These are phyloP conservation scores for Tiphia femorata DNA, from an alignment of 2,888 invertebrate genomes.

Conservation along the genomic window DNA sequence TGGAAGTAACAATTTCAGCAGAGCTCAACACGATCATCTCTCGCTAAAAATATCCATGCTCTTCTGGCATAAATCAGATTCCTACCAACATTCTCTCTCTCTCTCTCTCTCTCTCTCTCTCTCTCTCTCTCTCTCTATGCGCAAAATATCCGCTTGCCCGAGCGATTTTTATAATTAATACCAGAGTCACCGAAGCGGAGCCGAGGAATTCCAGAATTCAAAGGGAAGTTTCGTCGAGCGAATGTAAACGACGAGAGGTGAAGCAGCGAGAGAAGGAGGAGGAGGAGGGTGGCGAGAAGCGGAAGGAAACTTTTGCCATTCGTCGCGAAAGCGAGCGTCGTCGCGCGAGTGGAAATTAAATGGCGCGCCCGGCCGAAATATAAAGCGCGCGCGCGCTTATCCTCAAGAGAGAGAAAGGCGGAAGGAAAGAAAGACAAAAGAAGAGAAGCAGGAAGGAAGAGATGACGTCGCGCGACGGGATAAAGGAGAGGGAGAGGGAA, in stretches of 20 bases:
- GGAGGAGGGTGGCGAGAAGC: background rate
- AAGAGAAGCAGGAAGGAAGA: conserved; percentile 6
- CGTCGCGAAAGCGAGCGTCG: conserved; percentile 16
- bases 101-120: too few relatives aligned
- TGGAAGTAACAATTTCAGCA: too few relatives aligned
- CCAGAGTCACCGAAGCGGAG: too few relatives aligned
- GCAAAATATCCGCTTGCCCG: too few relatives aligned
- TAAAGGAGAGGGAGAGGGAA: conserved; percentile 24
- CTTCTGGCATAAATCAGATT: too few relatives aligned
- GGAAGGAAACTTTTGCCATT: conserved; percentile 24
- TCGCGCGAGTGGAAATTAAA: conserved; percentile 36
- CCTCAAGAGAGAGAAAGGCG: background rate
- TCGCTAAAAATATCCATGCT: too few relatives aligned
- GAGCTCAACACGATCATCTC: too few relatives aligned
- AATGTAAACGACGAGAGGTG: background rate
- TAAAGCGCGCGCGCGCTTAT: conserved; percentile 10
- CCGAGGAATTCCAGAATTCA: too few relatives aligned
- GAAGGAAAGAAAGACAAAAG: background rate
- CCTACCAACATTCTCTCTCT: too few relatives aligned
- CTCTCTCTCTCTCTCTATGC: too few relatives aligned
- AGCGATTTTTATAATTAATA: too few relatives aligned
- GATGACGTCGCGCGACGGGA: conserved; percentile 4
- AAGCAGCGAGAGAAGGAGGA: background rate
- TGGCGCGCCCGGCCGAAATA: conserved; percentile 28
- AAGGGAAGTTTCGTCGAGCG: background rate